Evolutionary conservation across 64 coral and sea anemone species (phyloP), one percentile per base, ranked within the genome.

Genomic region (Stichodactyla helianthus): DNA sequence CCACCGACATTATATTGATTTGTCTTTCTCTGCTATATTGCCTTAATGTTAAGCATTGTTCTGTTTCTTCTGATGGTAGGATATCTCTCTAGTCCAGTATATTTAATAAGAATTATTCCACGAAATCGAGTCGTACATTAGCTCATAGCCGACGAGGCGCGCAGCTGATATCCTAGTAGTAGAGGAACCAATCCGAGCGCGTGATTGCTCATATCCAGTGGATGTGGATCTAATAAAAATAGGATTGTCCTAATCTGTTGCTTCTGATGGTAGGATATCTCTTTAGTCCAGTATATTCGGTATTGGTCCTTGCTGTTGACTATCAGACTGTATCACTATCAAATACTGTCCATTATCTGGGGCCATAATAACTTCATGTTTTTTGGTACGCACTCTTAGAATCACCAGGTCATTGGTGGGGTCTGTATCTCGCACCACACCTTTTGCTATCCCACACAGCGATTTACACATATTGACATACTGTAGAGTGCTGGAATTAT

Each of bases 391-490:
- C 62, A 98, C 96, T 31, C 96, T 93, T 31, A 98, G 84, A 60
- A 98, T 92, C 14, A 77, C 89, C 22, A 98, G 88, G 10, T 98
- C 93, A 53, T 98, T 94, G 5, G 85, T 89, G 15, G 95, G 95
- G 54, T 98, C 93, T 50, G 93, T 92, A 51, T 98, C 95, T 51
- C 95, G 84, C 26, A 98, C 90, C 5, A 98, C 80, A 27, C 93
- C 82, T 19, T 84, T 86, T 8, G 96, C 93, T 12, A 98, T 79
- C 1, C 83, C 61, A 17, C 89, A 94, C 6, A 98, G 68, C 1
- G 93, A 94, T 56, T 92, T 94, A 86, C 93, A 92, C 96, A 98
- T 98, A 5, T 77, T n/a, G 9, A 98, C 92, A 84, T 94, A 98
- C 54, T 98, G 93, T 27, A 94, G 52, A 1, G 96, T 98, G 9